Base-by-base conservation (phyloP, 2,888 invertebrate genomes). In the Lamellibrachia satsuma region DNA sequence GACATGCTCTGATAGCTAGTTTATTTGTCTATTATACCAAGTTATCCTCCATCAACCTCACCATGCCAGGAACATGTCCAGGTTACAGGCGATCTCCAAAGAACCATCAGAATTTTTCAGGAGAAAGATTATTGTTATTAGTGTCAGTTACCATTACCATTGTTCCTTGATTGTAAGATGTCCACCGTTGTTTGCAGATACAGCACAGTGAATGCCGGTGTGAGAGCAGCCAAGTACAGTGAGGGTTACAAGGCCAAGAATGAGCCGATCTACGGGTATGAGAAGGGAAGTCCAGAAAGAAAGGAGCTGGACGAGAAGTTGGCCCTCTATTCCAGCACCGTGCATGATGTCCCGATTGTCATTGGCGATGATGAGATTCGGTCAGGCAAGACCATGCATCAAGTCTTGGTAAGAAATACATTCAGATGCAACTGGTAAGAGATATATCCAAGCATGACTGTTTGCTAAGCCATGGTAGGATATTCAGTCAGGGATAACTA, bases 281-380 rank as follows among this genome's bases (percentile, higher is more conserved):
- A 97, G 94, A 98, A 98, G 94, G 98, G 98, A 92, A 98, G 98
- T 94, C 96, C 97, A 93, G 99, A 99, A 97, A 97, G 99, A 93
- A 96, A 97, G 92, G 98, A 97, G 91, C 97, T 99, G 60, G 97
- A 98, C 94, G 97, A 97, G 92, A 98, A 98, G 91, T 96, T 99
- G 90, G 97, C 97, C 93, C 97, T 97, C 93, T 97, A 98, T 94
- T 97, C 97, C 15, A 96, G 97, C 52, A 97, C 97, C 93, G 97
- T 98, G 93, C 98, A 98, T 95, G 99, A 99, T 94, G 97, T 99
- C 93, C 99, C 99, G 9, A 98, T 99, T 96, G 97, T 99, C n/a
- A 98, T 99, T 96, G 99, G 99, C n/a, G 98, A 98, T 94, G 97
- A 99, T 96, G 98, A 98, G 96, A 97, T 98, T 95, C 97, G 97